These are phyloP conservation scores for Kobus ellipsiprymnus DNA, from an alignment of 2,113 vertebrate genomes.

Conservation along the genomic window DNA sequence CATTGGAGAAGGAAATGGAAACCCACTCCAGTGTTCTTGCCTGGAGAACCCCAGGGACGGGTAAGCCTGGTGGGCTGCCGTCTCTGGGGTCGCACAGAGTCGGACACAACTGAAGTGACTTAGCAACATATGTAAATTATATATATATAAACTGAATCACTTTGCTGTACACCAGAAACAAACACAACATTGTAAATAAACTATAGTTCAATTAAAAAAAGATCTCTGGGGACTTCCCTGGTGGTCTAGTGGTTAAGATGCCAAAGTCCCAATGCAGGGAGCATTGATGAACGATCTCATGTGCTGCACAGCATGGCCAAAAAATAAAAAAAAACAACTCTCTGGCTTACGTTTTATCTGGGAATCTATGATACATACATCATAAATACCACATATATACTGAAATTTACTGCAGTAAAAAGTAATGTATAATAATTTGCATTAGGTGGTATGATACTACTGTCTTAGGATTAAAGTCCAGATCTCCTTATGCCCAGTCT, in stretches of 20 bases:
- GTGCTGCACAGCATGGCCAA: not conserved
- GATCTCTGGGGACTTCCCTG: not conserved
- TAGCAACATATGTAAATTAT: not conserved
- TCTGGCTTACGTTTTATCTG: not conserved
- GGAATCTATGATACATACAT: not conserved
- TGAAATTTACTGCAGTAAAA: not conserved
- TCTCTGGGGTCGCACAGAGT: no score
- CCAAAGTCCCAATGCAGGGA: not conserved
- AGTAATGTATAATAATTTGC: not conserved
- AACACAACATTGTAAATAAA: not conserved
- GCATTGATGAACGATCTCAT: not conserved
- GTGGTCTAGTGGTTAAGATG: not conserved
- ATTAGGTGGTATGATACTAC: not conserved
- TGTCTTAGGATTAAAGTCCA: not conserved
- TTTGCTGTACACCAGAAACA: not conserved
- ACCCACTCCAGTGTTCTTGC: no score
- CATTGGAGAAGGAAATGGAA: no score
- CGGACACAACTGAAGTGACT: no score
- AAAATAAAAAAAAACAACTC: not conserved
- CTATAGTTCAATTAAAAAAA: not conserved
- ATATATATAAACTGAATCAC: not conserved
- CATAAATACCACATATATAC: not conserved
- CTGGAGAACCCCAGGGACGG: no score
- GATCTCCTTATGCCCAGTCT: not conserved
- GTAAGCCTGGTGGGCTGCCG: no score